Conservation (phyloP, 2,888 invertebrate genomes). For the Erynnis tages region DNA sequence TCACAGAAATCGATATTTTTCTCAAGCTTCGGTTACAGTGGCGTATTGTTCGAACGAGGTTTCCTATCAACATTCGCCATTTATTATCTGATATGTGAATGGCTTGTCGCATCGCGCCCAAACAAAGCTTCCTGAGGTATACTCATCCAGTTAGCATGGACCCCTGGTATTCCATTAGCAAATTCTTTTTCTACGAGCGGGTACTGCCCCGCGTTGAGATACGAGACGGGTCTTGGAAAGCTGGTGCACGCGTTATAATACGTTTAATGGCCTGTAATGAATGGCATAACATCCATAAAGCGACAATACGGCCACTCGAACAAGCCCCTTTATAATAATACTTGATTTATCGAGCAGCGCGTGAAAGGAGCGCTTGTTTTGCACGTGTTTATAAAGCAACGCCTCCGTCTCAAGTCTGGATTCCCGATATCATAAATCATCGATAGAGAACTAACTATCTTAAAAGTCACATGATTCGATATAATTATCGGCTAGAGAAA, state of each 20-base stretch:
- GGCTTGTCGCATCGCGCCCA: constrained; percentile 75
- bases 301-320: constrained; percentile 78
- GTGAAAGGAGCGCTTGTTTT: constrained; percentile 67
- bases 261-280: constrained; percentile 81
- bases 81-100: constrained; percentile 75
- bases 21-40: constrained; percentile 7
- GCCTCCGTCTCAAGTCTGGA: constrained; percentile 49
- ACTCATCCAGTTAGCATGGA: constrained; percentile 51
- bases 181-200: constrained; percentile 35
- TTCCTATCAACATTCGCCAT: constrained; percentile 53
- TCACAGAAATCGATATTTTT: constrained; percentile 16
- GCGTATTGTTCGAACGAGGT: constrained; percentile 18
- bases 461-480: too few species aligned
- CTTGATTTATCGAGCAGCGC: constrained; percentile 72
- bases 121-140: constrained; percentile 75
- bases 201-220: constrained; percentile 24
- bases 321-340: constrained; percentile 74
- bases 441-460: too few species aligned
- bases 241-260: constrained; percentile 69
- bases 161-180: constrained; percentile 50
- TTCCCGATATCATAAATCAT: constrained; percentile 55
- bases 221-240: constrained; percentile 39
- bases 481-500: not conserved
- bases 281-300: constrained; percentile 80
- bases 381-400: constrained; percentile 67